These are phyloP conservation scores for Tetragonula carbonaria DNA, from an alignment of 2,888 invertebrate genomes.

Conservation along the genomic window DNA sequence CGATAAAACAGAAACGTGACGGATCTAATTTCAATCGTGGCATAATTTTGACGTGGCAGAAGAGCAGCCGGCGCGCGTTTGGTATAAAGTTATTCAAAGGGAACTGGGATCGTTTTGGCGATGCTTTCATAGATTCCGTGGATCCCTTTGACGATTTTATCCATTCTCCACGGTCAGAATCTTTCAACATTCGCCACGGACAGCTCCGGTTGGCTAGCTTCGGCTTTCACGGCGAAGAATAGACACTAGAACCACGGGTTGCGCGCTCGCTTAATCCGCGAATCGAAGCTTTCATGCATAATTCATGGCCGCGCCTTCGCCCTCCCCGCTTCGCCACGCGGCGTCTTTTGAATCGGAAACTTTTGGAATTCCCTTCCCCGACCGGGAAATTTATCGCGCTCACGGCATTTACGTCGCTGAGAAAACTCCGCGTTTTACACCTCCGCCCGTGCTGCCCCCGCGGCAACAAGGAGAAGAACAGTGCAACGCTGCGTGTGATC, in stretches of 20 bases:
- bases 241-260: conserved; percentile 74
- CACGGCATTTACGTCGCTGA: conserved; percentile 72
- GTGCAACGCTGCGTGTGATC: neutral
- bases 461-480: neutral
- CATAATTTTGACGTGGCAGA: neutral
- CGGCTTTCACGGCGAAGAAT: conserved; percentile 71
- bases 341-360: conserved; percentile 80
- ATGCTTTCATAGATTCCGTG: conserved; percentile 71
- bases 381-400: conserved; percentile 80
- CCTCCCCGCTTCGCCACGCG: conserved; percentile 50
- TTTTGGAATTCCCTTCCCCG: conserved; percentile 77
- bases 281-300: conserved; percentile 83
- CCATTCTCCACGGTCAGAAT: conserved; percentile 70
- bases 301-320: conserved; percentile 76
- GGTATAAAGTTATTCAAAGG: conserved; percentile 65
- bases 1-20: neutral
- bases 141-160: conserved; percentile 74
- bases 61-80: neutral
- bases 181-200: conserved; percentile 74
- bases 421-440: conserved; percentile 61
- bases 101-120: conserved; percentile 73
- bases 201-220: conserved; percentile 67
- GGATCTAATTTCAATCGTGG: neutral
- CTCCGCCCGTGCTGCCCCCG: neutral
- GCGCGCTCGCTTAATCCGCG: conserved; percentile 81